A percentile compares a stretch with the other conserved stretches of the same genome.
These are phyloP conservation scores for Unio delphinus DNA, from an alignment of 2,888 invertebrate genomes.

Conservation along the genomic window DNA sequence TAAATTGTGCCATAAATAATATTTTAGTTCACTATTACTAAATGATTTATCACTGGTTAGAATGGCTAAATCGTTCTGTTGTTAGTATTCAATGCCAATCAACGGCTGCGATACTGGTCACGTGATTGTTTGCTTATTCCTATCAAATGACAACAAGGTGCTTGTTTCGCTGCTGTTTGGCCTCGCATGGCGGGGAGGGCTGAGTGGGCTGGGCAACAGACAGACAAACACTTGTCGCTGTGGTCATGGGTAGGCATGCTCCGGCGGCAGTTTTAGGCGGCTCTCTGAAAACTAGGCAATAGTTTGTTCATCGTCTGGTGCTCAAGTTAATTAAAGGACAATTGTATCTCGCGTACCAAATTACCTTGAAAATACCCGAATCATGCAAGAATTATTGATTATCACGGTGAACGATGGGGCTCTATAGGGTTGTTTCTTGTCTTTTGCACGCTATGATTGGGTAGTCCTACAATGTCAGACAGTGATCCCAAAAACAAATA, in stretches of 20 bases:
- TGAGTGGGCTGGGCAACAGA: slow-evolving; percentile 44
- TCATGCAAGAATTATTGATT: too few species aligned
- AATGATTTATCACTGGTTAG: neutral
- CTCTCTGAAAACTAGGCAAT: too few species aligned
- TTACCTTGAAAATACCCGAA: neutral
- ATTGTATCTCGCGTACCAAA: slow-evolving; percentile 12
- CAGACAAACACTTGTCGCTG: slow-evolving; percentile 16
- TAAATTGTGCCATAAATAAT: too few species aligned
- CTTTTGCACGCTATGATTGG: too few species aligned
- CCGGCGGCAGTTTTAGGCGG: too few species aligned
- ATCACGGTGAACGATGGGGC: too few species aligned
- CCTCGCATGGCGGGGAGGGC: slow-evolving; percentile 20
- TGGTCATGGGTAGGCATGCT: slow-evolving; percentile 41
- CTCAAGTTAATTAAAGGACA: slow-evolving; percentile 9
- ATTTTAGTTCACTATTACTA: too few species aligned
- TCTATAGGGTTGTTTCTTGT: too few species aligned
- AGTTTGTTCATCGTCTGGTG: neutral
- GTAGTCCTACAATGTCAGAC: too few species aligned
- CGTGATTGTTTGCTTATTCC: slow-evolving; percentile 44
- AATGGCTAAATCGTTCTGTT: slow-evolving; percentile 22
- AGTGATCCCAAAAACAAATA: too few species aligned
- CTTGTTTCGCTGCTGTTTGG: slow-evolving; percentile 40
- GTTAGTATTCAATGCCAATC: slow-evolving; percentile 30
- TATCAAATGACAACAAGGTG: slow-evolving; percentile 41
- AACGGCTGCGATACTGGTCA: slow-evolving; percentile 32